A percentile compares a stretch with the other conserved stretches of the same genome.
phyloP scores from a whole-genome alignment of 2,113 vertebrate genomes.

The Hyla sarda region DNA sequence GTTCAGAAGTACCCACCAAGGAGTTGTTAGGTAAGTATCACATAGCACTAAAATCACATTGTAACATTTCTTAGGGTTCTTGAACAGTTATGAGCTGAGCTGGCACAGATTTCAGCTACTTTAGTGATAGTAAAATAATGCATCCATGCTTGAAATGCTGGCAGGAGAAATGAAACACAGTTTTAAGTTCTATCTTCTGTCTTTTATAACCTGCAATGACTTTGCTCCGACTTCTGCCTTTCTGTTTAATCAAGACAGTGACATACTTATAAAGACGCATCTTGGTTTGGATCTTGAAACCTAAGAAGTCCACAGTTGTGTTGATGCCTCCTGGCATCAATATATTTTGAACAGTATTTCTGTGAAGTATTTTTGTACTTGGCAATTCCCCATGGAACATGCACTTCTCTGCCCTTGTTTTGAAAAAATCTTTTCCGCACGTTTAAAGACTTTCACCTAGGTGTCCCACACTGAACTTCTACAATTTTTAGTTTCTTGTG shows the following conservation, averaged over 20 bases:
- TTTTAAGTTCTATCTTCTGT: neutral
- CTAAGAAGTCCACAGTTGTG: neutral
- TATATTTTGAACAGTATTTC: constrained; percentile 5
- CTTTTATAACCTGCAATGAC: constrained; percentile 24
- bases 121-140: constrained; percentile 26
- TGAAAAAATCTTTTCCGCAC: neutral
- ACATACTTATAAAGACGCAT: neutral
- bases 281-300: neutral
- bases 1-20: neutral
- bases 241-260: neutral
- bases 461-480: neutral
- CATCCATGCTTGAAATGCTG: constrained; percentile 30
- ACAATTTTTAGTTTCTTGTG: neutral
- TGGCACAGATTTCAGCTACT: constrained; percentile 27
- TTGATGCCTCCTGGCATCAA: neutral
- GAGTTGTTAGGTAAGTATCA: neutral
- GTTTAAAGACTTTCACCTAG: neutral
- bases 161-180: constrained; percentile 9
- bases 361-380: neutral
- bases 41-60: neutral
- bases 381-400: neutral
- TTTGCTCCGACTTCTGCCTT: neutral
- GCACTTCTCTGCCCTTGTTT: neutral
- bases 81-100: neutral
- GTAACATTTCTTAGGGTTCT: neutral